Evolutionary conservation across 92 coral and sea anemone species (phyloP).

Genomic region (Montipora capitata): DNA sequence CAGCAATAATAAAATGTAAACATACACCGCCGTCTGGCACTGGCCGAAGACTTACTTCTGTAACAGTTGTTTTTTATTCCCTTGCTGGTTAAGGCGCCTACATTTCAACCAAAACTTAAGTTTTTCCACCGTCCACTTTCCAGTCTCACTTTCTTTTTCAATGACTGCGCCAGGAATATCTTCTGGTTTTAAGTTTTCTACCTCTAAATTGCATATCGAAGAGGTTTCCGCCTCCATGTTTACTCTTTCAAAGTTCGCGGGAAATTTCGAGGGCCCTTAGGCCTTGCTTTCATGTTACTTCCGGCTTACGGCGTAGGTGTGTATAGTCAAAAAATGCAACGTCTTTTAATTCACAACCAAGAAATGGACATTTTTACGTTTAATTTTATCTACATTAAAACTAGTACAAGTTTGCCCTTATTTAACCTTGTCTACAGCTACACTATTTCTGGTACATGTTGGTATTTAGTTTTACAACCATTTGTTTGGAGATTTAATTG

Average conservation of each 20-base stretch:
- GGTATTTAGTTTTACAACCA: too few species aligned
- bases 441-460: too few species aligned
- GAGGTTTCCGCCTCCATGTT: not conserved
- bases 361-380: too few species aligned
- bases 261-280: constrained; percentile 20
- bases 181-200: not conserved
- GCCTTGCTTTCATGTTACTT: constrained; percentile 35
- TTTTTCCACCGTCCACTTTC: constrained; percentile 1
- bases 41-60: constrained; percentile 19
- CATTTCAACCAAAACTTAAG: constrained; percentile 56
- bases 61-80: constrained; percentile 32
- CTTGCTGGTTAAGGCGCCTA: constrained; percentile 58
- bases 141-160: not conserved
- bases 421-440: too few species aligned
- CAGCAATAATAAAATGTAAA: not conserved
- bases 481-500: too few species aligned
- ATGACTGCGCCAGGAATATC: constrained; percentile 31
- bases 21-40: not conserved
- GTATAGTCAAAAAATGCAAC: not conserved
- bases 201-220: not conserved
- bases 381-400: too few species aligned
- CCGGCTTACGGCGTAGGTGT: constrained; percentile 4
- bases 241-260: not conserved
- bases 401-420: too few species aligned
- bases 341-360: too few species aligned